Evolutionary conservation across 2,797 vertebrate genomes (phyloP).

Genomic region (Sebastes vulpes): DNA sequence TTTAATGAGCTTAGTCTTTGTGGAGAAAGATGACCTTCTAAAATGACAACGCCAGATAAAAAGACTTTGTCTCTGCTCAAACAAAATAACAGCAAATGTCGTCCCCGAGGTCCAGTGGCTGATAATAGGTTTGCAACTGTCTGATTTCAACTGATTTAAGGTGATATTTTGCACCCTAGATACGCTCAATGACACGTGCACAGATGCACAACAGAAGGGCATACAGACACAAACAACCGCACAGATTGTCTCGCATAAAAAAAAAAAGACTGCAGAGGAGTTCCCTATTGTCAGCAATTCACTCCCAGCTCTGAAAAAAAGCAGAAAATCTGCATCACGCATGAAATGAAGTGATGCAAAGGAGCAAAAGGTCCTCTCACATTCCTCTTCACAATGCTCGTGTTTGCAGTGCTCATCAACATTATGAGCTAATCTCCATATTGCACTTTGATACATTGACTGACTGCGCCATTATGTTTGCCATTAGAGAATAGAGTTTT

Average conservation of each 20-base stretch:
- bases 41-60: slow-evolving; percentile 58
- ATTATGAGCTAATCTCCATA: slow-evolving; percentile 37
- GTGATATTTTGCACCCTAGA: not conserved
- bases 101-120: slow-evolving; percentile 7
- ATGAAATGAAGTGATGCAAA: slow-evolving; percentile 41
- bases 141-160: slow-evolving; percentile 20
- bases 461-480: slow-evolving; percentile 15
- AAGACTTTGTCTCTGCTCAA: slow-evolving; percentile 25
- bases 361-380: slow-evolving; percentile 26
- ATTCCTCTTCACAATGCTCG: slow-evolving; percentile 1
- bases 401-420: slow-evolving; percentile 46
- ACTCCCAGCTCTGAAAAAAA: not conserved
- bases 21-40: slow-evolving; percentile 66
- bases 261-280: not conserved
- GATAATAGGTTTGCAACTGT: slow-evolving; percentile 28
- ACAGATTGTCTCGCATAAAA: not conserved
- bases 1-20: slow-evolving; percentile 59
- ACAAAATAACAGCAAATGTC: slow-evolving; percentile 66
- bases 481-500: not conserved
- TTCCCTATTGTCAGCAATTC: slow-evolving; percentile 25
- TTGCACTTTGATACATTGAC: slow-evolving; percentile 9
- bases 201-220: not conserved
- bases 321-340: slow-evolving; percentile 17
- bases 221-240: not conserved
- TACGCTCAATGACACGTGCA: not conserved